Conservation (phyloP, 2,888 invertebrate species). For the Melinopterus prodromus region DNA sequence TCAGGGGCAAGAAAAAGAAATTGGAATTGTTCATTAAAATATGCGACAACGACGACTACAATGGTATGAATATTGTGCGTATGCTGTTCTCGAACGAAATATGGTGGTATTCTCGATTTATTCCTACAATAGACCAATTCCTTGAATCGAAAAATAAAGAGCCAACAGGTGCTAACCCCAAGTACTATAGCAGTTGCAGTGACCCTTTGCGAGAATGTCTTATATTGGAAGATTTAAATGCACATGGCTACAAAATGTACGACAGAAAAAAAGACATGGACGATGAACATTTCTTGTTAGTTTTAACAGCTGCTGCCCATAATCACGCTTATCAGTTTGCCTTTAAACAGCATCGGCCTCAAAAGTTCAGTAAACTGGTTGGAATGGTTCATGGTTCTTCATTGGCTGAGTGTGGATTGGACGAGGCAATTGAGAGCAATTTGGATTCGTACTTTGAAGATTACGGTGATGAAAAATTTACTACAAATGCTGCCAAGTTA, state of each 20-base stretch:
- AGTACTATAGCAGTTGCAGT: not conserved
- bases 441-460: not conserved
- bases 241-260: not conserved
- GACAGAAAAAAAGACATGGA: not conserved
- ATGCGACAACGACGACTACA: not conserved
- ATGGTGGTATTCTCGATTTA: not conserved
- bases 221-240: not conserved
- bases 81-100: not conserved
- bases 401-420: not conserved
- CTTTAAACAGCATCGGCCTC: not conserved
- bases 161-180: not conserved
- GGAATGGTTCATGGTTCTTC: not conserved
- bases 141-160: not conserved
- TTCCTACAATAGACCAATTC: not conserved
- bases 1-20: not conserved
- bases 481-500: not conserved
- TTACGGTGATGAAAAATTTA: not conserved
- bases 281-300: not conserved
- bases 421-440: not conserved
- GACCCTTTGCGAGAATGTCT: not conserved
- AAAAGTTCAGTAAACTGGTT: not conserved
- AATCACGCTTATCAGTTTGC: not conserved
- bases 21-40: not conserved
- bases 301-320: not conserved
- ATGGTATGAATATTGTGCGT: not conserved